Percentiles rank a stretch among this genome's conserved stretches.
Conservation (phyloP, 2,113 vertebrate species). For the Acrocephalus kingi region DNA sequence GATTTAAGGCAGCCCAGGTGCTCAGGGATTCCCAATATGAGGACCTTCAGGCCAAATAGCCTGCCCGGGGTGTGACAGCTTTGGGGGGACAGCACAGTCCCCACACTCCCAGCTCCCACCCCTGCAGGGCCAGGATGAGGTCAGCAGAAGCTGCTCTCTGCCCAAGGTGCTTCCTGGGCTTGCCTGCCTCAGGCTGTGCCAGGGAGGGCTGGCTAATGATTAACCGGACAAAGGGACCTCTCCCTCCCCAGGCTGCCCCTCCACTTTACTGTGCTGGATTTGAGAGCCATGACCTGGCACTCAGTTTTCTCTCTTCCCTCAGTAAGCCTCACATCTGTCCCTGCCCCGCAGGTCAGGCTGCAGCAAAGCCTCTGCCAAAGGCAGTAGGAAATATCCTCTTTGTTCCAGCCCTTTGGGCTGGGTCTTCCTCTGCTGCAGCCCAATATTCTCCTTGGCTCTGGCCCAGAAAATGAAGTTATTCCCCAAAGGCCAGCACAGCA, state of each 20-base stretch:
- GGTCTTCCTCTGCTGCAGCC: not conserved
- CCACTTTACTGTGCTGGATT: rapidly evolving
- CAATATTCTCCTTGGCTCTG: not conserved
- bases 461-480: not conserved
- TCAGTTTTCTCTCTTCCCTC: rapidly evolving
- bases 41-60: not conserved
- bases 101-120: too few relatives aligned
- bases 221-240: not conserved
- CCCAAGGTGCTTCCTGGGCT: not conserved
- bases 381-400: not conserved
- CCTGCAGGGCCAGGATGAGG: not conserved
- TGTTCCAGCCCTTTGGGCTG: not conserved
- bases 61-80: not conserved
- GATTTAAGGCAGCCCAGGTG: not conserved
- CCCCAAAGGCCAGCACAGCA: not conserved
- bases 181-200: not conserved
- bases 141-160: not conserved
- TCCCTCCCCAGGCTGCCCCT: not conserved
- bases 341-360: not conserved
- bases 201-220: not conserved
- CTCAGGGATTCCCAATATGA: rapidly evolving
- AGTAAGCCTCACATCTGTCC: not conserved
- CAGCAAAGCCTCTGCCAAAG: not conserved
- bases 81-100: rapidly evolving
- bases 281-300: not conserved